A percentile compares a stretch with the other conserved stretches of the same genome.
phyloP scores from a whole-genome alignment of 2,113 vertebrate genomes.

The Kryptolebias marmoratus region DNA sequence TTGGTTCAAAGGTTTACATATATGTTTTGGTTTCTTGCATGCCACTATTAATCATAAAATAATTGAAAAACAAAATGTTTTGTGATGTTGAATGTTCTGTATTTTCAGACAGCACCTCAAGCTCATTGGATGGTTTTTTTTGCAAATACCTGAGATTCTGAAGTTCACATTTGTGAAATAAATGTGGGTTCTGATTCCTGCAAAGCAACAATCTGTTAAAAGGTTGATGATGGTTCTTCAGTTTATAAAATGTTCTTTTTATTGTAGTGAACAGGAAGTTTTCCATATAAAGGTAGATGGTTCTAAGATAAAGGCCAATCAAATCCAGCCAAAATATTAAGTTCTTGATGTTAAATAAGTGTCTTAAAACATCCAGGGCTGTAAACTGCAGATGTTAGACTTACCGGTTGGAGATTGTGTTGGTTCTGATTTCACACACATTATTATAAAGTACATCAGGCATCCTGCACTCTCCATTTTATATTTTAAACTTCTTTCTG shows the following conservation, averaged over 20 bases:
- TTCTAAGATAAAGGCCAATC: slow-evolving; percentile 85
- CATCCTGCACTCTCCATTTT: too few relatives aligned
- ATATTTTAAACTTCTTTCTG: too few relatives aligned
- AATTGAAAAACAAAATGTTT: neutral
- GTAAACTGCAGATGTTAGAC: slow-evolving; percentile 87
- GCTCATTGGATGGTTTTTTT: too few relatives aligned
- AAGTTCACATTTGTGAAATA: too few relatives aligned
- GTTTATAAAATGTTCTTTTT: too few relatives aligned
- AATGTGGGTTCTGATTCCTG: too few relatives aligned
- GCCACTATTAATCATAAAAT: too few relatives aligned
- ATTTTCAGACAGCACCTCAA: slow-evolving; percentile 76
- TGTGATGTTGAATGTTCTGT: neutral
- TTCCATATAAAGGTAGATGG: slow-evolving; percentile 89
- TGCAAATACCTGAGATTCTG: too few relatives aligned
- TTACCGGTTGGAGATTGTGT: slow-evolving; percentile 72
- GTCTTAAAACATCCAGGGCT: slow-evolving; percentile 81
- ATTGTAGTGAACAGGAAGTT: slow-evolving; percentile 73
- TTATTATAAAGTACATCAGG: neutral
- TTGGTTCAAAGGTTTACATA: too few relatives aligned
- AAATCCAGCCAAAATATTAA: slow-evolving; percentile 84
- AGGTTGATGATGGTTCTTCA: too few relatives aligned
- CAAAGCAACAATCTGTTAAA: too few relatives aligned
- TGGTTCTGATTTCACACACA: neutral
- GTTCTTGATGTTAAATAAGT: slow-evolving; percentile 78
- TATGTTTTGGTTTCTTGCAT: too few relatives aligned